These are phyloP conservation scores for Rhinella marina DNA, from an alignment of 2,797 vertebrate genomes.

Conservation along the genomic window DNA sequence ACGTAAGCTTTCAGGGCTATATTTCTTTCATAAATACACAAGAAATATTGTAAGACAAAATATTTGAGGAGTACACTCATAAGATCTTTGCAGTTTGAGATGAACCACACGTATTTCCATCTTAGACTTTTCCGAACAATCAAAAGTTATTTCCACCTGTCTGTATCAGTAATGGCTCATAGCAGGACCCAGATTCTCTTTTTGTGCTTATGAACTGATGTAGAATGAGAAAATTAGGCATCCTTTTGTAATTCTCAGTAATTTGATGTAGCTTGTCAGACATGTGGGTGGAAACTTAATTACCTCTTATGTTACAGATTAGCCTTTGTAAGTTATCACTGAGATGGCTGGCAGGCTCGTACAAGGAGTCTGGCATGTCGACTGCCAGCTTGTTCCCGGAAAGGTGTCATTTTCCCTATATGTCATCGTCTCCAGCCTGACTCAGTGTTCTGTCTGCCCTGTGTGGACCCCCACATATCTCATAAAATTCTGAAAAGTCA, in stretches of 20 bases:
- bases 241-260: slow-evolving; percentile 50
- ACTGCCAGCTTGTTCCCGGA: slow-evolving; percentile 56
- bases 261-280: slow-evolving; percentile 52
- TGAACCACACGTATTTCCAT: neutral
- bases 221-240: slow-evolving; percentile 39
- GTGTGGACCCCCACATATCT: slow-evolving; percentile 15
- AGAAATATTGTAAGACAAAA: neutral
- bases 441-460: slow-evolving; percentile 46
- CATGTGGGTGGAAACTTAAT: slow-evolving; percentile 54
- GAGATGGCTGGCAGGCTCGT: slow-evolving; percentile 51
- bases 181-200: slow-evolving; percentile 1
- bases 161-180: slow-evolving; percentile 18
- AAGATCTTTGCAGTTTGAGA: neutral
- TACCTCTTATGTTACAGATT: slow-evolving; percentile 53
- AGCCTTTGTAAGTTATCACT: slow-evolving; percentile 50
- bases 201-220: slow-evolving; percentile 22
- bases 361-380: slow-evolving; percentile 8
- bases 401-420: slow-evolving; percentile 57
- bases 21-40: neutral
- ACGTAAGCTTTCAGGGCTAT: neutral
- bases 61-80: neutral
- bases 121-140: neutral
- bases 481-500: slow-evolving; percentile 44
- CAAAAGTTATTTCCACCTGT: slow-evolving; percentile 13
- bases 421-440: slow-evolving; percentile 52